A percentile compares a stretch with the other conserved stretches of the same genome.
Evolutionary conservation across 2,113 vertebrate genomes (phyloP).

Genomic region (Gopherus flavomarginatus): DNA sequence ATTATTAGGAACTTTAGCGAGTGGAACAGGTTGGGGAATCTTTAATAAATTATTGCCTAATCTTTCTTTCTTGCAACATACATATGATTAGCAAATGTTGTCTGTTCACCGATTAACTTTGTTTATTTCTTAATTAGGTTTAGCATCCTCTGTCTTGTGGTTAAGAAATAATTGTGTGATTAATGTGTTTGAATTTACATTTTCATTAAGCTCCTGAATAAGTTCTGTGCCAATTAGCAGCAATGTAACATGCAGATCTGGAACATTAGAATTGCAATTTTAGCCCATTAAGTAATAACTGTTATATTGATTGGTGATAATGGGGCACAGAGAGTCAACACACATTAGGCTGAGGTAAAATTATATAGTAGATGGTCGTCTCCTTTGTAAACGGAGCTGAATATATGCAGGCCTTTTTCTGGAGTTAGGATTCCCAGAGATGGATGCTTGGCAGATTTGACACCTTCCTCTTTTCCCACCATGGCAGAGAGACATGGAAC

Average conservation of each 20-base stretch:
- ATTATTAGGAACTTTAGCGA: conserved; percentile 20
- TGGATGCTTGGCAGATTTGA: neutral
- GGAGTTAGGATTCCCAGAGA: neutral
- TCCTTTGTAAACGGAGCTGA: neutral
- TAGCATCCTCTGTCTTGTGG: conserved; percentile 64
- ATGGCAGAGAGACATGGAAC: neutral
- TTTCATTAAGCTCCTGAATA: conserved; percentile 74
- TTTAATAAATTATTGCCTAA: conserved; percentile 56
- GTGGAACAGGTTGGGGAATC: conserved; percentile 39
- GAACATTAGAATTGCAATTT: conserved; percentile 59
- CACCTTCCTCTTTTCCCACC: neutral
- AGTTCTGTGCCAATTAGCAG: conserved; percentile 72
- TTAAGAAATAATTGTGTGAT: conserved; percentile 81
- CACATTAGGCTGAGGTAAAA: neutral
- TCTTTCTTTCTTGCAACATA: conserved; percentile 53
- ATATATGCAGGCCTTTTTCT: neutral
- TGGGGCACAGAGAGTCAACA: conserved; percentile 55
- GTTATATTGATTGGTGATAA: conserved; percentile 77
- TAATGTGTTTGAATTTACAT: conserved; percentile 74
- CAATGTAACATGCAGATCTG: conserved; percentile 22
- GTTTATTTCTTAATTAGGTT: conserved; percentile 82
- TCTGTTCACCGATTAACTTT: conserved; percentile 78
- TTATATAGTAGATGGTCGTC: neutral
- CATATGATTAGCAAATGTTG: conserved; percentile 71
- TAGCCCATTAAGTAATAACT: conserved; percentile 75